Base-by-base conservation (phyloP, 2,797 vertebrate species). In the Crypturellus tataupa region DNA sequence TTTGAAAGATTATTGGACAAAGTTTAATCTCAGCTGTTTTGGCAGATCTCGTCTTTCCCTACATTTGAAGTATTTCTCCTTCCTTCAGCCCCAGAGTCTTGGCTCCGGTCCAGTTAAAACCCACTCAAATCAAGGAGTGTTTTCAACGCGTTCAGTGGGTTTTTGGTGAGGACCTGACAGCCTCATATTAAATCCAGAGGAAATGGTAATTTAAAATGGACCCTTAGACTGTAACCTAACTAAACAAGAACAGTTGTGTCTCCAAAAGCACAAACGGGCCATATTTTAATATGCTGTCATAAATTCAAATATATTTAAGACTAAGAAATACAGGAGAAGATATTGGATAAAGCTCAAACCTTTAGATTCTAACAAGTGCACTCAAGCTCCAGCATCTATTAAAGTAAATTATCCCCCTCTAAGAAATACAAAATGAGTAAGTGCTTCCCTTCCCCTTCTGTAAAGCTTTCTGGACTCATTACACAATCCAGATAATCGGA, bases 311-410 rank as follows among this genome's bases (percentile, higher is more conserved):
- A 35, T 60, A 87, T 85, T 90, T 77, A 90, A 97, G 93, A 96
- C 37, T 94, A 97, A 96, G 95, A 97, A 95, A 94, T 96, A 97
- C 80, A 97, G 95, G 96, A 97, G 97, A 97, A 97, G 78, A 64
- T 92, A 96, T 80, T 95, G 93, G 96, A 94, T 98, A 98, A 98
- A 98, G 98, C 98, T 98, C 97, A 97, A 98, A 98, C 98, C 97
- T 98, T 97, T 94, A 94, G 96, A 97, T 97, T 97, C 96, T 97
- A 98, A 97, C 97, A 98, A 98, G 98, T 98, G 97, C 97, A 97
- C 95, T 98, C 97, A 97, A 97, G 96, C 96, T 98, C 97, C 98
- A 98, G 97, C 94, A 96, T 96, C 97, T 96, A 97, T 92, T 96
- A 96, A 96, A 97, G 96, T 93, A 97, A 97, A 91, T 91, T 91